Percentiles rank a stretch among this genome's conserved stretches.
Conservation (phyloP, 2,888 invertebrate genomes). For the Brachyptera risi region DNA sequence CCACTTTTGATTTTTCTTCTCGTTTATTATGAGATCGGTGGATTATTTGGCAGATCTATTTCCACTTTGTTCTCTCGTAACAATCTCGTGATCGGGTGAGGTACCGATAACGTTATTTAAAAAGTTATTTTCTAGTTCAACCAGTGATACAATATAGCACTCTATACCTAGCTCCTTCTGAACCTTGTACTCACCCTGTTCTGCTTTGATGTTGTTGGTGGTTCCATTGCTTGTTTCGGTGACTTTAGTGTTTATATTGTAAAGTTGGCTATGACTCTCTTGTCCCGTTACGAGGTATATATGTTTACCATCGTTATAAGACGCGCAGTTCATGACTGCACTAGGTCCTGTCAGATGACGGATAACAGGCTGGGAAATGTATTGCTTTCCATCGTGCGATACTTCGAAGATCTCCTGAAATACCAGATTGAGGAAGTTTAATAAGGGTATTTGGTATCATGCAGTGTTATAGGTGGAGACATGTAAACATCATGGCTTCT, state of each 20-base stretch:
- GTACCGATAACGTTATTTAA: too few relatives aligned
- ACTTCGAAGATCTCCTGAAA: slow-evolving; percentile 89
- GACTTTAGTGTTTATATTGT: slow-evolving; percentile 58
- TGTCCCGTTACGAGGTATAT: slow-evolving; percentile 84
- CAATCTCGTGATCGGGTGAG: too few relatives aligned
- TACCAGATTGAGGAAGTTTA: too few relatives aligned
- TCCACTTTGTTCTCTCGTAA: too few relatives aligned
- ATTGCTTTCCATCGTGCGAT: slow-evolving; percentile 75
- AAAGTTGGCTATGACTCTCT: slow-evolving; percentile 86
- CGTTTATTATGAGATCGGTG: too few relatives aligned
- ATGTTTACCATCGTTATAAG: slow-evolving; percentile 65
- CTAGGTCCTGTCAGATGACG: slow-evolving; percentile 84
- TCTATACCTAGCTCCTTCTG: neutral
- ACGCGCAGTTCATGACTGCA: slow-evolving; percentile 89
- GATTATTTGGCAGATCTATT: too few relatives aligned
- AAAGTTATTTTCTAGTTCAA: neutral
- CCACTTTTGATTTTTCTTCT: too few relatives aligned
- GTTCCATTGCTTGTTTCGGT: slow-evolving; percentile 29
- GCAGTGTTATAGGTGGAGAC: too few relatives aligned
- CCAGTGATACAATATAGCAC: neutral
- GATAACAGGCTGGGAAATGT: slow-evolving; percentile 83
- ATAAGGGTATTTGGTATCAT: too few relatives aligned
- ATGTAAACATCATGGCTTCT: too few relatives aligned
- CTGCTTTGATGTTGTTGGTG: neutral
- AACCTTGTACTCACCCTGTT: neutral